Evolutionary conservation across 2,113 vertebrate genomes (phyloP).

Genomic region (Sturnus vulgaris): DNA sequence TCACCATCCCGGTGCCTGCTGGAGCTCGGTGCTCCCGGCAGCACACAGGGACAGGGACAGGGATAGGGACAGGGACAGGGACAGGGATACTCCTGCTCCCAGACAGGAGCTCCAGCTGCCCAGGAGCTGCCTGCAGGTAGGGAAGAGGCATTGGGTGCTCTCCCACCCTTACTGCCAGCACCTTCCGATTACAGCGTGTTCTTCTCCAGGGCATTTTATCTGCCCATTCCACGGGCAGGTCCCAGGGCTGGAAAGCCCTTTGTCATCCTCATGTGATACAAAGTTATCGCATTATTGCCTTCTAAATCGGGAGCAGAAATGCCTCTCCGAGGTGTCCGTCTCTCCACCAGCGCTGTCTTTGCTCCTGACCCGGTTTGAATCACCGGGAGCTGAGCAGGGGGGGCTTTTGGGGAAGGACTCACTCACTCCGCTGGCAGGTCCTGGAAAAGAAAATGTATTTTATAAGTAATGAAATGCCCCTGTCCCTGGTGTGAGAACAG

Average conservation of each 20-base stretch:
- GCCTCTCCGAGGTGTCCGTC: not conserved
- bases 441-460: not conserved
- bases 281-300: not conserved
- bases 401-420: not conserved
- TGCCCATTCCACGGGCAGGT: not conserved
- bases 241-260: not conserved
- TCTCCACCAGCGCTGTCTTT: not conserved
- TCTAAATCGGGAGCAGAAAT: not conserved
- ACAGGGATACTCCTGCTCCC: not conserved
- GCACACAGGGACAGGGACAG: not conserved
- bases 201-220: not conserved
- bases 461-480: fast-evolving
- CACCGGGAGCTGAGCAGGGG: fast-evolving
- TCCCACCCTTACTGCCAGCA: fast-evolving
- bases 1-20: fast-evolving
- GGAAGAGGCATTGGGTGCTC: fast-evolving
- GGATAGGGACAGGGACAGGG: too few species aligned
- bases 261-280: not conserved
- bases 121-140: not conserved
- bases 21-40: fast-evolving
- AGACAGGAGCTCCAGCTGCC: not conserved
- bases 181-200: fast-evolving
- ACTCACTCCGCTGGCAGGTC: not conserved
- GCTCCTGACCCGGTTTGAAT: not conserved
- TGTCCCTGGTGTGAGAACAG: not conserved